Percentiles rank a stretch among this genome's conserved stretches.
These are phyloP conservation scores for Margarornis squamiger DNA, from an alignment of 2,797 vertebrate species.

Conservation along the genomic window DNA sequence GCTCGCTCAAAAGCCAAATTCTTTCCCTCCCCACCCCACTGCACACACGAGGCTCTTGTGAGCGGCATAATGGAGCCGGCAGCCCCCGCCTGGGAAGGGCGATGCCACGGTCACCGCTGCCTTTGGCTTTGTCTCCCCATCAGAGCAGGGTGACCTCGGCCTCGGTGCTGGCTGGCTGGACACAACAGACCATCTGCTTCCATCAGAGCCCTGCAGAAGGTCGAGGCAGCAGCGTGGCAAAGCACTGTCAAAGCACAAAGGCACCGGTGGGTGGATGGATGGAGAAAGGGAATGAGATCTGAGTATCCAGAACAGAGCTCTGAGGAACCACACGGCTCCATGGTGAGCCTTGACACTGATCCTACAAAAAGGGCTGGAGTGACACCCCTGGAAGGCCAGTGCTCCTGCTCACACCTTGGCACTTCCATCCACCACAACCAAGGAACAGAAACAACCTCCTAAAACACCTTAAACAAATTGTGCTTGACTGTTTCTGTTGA, in stretches of 20 bases:
- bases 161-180: neutral
- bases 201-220: neutral
- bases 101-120: neutral
- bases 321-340: neutral
- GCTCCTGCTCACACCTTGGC: neutral
- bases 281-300: neutral
- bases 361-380: neutral
- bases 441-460: neutral
- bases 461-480: neutral
- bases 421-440: rapidly evolving
- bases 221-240: neutral
- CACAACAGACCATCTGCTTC: conserved; percentile 48
- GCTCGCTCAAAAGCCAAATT: conserved; percentile 43
- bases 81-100: neutral
- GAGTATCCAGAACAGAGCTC: neutral
- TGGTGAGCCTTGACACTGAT: rapidly evolving
- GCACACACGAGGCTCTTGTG: conserved; percentile 10
- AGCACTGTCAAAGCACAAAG: neutral
- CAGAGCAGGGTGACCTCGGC: neutral
- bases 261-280: neutral
- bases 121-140: neutral
- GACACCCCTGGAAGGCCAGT: neutral
- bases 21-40: neutral
- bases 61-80: neutral
- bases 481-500: neutral